Percentiles rank a stretch among this genome's conserved stretches.
phyloP scores from a whole-genome alignment of 2,113 vertebrate genomes.

The Pangasianodon gigas region DNA sequence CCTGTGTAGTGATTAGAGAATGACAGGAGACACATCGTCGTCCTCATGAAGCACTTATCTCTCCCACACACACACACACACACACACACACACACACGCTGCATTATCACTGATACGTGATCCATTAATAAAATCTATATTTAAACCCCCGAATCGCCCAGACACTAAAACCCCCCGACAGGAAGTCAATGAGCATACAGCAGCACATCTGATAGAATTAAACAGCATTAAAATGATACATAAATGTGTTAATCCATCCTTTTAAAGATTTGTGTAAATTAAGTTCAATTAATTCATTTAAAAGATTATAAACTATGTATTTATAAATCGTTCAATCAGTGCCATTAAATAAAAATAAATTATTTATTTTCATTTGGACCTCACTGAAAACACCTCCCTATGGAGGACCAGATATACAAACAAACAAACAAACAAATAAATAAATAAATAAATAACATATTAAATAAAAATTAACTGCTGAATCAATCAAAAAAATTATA shows the following conservation, averaged over 20 bases:
- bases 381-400: background rate
- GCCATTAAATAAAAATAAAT: background rate
- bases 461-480: background rate
- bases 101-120: conserved; percentile 45
- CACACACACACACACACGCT: conserved; percentile 3
- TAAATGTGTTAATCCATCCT: background rate
- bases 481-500: background rate
- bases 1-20: conserved; percentile 44
- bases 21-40: conserved; percentile 20
- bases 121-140: conserved; percentile 53
- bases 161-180: conserved; percentile 43
- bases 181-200: background rate
- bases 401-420: background rate
- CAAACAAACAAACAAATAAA: background rate
- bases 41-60: conserved; percentile 35
- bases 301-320: background rate
- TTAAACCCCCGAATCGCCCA: conserved; percentile 44
- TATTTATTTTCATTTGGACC: background rate
- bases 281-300: background rate
- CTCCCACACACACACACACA: background rate
- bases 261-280: background rate
- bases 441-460: conserved; percentile 10
- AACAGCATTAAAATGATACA: background rate
- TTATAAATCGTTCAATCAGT: background rate
- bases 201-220: background rate